Evolutionary conservation across 2,113 vertebrate species (phyloP).

Genomic region (Indicator maculatus): DNA sequence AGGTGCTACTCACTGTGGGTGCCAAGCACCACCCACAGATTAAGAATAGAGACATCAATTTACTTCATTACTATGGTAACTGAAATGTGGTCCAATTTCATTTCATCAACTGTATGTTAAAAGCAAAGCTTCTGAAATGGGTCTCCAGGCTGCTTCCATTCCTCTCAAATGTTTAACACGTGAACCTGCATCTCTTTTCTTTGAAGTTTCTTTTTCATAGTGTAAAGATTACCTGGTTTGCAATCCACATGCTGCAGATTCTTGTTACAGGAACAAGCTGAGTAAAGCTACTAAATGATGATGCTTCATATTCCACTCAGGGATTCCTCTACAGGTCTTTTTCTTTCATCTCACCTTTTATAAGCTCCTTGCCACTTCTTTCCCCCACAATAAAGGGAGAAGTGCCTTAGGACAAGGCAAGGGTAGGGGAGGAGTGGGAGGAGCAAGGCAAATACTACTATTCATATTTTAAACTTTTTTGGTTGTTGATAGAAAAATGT

Average conservation of each 20-base stretch:
- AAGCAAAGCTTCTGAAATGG: neutral
- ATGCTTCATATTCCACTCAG: neutral
- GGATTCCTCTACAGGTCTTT: neutral
- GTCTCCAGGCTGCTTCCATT: neutral
- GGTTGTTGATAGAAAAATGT: accelerated
- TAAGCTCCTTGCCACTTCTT: neutral
- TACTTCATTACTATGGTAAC: slow-evolving; percentile 25
- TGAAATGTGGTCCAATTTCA: neutral
- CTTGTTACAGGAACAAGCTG: neutral
- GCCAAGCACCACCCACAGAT: neutral
- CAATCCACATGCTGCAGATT: neutral
- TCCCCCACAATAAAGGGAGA: neutral
- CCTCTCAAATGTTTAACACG: neutral
- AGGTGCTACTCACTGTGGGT: neutral
- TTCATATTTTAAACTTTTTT: neutral
- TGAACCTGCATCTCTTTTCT: neutral
- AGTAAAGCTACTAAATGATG: neutral
- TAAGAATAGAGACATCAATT: neutral
- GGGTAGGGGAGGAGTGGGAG: too few relatives aligned
- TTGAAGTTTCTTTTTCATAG: neutral
- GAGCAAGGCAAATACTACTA: neutral
- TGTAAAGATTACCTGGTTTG: neutral
- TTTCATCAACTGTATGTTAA: neutral
- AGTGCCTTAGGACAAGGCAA: neutral
- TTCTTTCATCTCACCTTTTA: neutral